Percentiles rank a stretch among this genome's conserved stretches.
Conservation (phyloP, 2,113 vertebrate genomes). For the Alligator sinensis region DNA sequence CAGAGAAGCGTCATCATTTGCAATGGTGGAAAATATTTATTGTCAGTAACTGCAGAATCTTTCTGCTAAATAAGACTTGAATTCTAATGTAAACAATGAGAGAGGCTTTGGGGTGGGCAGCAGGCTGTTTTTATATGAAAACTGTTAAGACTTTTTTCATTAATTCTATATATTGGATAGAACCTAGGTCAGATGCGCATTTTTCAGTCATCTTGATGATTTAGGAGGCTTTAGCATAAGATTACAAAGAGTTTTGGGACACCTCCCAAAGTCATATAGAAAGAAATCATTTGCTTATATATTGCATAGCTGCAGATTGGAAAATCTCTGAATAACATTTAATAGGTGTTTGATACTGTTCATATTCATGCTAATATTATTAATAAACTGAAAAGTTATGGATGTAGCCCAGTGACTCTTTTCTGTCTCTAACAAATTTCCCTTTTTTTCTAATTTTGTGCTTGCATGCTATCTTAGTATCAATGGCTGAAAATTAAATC, state of each 20-base stretch:
- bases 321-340: not conserved
- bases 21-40: not conserved
- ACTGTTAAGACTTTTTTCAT: not conserved
- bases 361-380: not conserved
- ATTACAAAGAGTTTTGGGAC: not conserved
- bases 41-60: not conserved
- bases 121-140: not conserved
- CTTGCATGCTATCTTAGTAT: not conserved
- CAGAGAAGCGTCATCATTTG: conserved; percentile 21
- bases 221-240: not conserved
- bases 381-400: not conserved
- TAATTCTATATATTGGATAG: not conserved
- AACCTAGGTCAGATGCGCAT: not conserved
- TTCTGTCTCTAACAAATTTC: not conserved
- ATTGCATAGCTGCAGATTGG: not conserved
- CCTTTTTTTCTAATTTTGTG: not conserved
- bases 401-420: not conserved
- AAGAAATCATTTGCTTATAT: not conserved
- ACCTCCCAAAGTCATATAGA: not conserved
- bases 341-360: not conserved
- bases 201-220: not conserved
- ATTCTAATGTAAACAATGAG: conserved; percentile 37
- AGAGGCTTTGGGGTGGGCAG: not conserved
- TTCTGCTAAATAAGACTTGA: not conserved
- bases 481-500: not conserved